These are phyloP conservation scores for Etia nguti DNA, from an alignment of 2,113 vertebrate genomes.

Conservation along the genomic window DNA sequence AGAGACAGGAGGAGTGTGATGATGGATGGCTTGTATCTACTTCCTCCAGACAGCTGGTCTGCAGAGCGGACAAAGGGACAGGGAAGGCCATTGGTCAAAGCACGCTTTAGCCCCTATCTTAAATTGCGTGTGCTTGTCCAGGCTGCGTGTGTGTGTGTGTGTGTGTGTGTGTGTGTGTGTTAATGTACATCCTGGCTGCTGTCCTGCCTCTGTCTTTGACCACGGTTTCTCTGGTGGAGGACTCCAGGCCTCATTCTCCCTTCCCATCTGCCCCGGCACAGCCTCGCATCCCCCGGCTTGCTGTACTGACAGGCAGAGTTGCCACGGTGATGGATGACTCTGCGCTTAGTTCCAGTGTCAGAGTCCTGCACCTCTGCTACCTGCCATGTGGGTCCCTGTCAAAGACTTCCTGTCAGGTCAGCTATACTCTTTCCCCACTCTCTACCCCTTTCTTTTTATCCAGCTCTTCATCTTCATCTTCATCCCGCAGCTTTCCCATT, in stretches of 20 bases:
- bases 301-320: slow-evolving; percentile 56
- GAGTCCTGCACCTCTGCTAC: slow-evolving; percentile 59
- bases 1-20: slow-evolving; percentile 45
- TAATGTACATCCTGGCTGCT: slow-evolving; percentile 15
- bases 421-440: not conserved
- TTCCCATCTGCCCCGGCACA: slow-evolving; percentile 66
- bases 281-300: slow-evolving; percentile 45
- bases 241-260: slow-evolving; percentile 49
- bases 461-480: slow-evolving; percentile 22
- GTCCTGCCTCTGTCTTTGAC: slow-evolving; percentile 20
- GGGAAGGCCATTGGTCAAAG: slow-evolving; percentile 39
- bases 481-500: not conserved
- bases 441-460: not conserved
- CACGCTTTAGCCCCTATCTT: slow-evolving; percentile 43
- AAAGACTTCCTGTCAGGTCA: slow-evolving; percentile 63
- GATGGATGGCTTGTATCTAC: slow-evolving; percentile 64
- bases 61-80: slow-evolving; percentile 41
- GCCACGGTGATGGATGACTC: slow-evolving; percentile 64
- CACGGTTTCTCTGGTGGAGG: slow-evolving; percentile 23
- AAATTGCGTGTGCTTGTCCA: not conserved
- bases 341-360: slow-evolving; percentile 60
- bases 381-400: slow-evolving; percentile 58
- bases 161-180: not conserved
- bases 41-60: slow-evolving; percentile 52
- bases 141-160: not conserved